Evolutionary conservation across 2,113 vertebrate species (phyloP).

Genomic region (Excalfactoria chinensis): DNA sequence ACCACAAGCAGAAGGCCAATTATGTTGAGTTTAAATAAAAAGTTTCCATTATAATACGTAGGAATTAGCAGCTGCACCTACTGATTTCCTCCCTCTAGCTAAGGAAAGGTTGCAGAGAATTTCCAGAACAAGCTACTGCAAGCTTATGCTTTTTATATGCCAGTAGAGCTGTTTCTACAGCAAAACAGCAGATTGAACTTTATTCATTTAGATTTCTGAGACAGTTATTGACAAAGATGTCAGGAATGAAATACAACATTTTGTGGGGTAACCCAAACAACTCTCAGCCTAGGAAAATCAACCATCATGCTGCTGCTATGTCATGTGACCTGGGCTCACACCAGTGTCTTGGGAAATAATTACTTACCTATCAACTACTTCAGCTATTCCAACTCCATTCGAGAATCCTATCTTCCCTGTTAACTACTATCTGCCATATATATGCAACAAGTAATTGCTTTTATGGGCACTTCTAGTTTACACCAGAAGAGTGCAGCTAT

Average conservation of each 20-base stretch:
- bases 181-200: not conserved
- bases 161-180: not conserved
- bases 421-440: not conserved
- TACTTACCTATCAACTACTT: not conserved
- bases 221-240: not conserved
- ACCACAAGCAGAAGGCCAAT: not conserved
- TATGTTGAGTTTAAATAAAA: not conserved
- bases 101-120: constrained; percentile 13
- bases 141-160: not conserved
- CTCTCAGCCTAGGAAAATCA: not conserved
- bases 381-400: not conserved
- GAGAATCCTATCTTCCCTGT: not conserved
- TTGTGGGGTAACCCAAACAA: not conserved
- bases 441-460: not conserved
- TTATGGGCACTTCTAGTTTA: not conserved
- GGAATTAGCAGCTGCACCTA: not conserved
- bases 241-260: not conserved
- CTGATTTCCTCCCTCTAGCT: constrained; percentile 32
- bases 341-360: not conserved
- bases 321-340: not conserved
- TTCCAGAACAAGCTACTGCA: constrained; percentile 37
- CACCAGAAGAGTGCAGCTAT: not conserved
- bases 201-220: not conserved
- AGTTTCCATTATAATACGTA: not conserved
- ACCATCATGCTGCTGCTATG: not conserved